Base-by-base conservation (phyloP, 2,888 invertebrate species). In the Hyppa rectilinea region DNA sequence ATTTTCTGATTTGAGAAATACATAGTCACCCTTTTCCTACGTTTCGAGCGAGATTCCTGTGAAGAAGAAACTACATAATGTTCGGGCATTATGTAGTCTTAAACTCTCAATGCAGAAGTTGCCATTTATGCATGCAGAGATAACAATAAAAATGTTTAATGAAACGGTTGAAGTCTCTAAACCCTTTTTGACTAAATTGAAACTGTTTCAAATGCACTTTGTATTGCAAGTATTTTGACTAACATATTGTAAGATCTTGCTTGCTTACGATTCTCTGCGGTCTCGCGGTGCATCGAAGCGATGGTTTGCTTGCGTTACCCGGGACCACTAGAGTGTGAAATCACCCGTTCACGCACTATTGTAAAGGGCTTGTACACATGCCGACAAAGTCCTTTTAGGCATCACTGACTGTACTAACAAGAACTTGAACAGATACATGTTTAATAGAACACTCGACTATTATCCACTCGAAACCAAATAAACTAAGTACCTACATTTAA, bases 251-350 rank as follows among this genome's bases (percentile, higher is more conserved):
- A 40, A 55, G 52, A 45, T 61, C 49, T 73, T 66, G 72, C 78
- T 80, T 71, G 68, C 74, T 65, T 78, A 80, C 89, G 88, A 95
- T 94, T 93, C 85, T 89, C 87, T 92, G 94, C 91, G 94, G 94
- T 93, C 91, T 90, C 85, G 84, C 75, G 82, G 87, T 87, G 90
- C 93, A 93, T 45, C 83, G 87, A 85, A 87, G 92, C 94, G 91
- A 77, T 77, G 80, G 81, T 84, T 85, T 85, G 87, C 86, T 85
- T 87, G 87, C 90, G 86, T 87, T 90, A 82, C 91, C 88, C 67
- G 68, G 80, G 88, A 50, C 90, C 92, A 92, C 90, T 94, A 90
- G 90, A 90, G 88, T 92, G 92, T 94, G 91, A 93, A 95, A 95
- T 95, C 92, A 94, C 89, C 91, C 92, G 89, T 90, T 89, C 86